phyloP scores from a whole-genome alignment of 2,888 invertebrate species.

The Tetramorium bicarinatum region DNA sequence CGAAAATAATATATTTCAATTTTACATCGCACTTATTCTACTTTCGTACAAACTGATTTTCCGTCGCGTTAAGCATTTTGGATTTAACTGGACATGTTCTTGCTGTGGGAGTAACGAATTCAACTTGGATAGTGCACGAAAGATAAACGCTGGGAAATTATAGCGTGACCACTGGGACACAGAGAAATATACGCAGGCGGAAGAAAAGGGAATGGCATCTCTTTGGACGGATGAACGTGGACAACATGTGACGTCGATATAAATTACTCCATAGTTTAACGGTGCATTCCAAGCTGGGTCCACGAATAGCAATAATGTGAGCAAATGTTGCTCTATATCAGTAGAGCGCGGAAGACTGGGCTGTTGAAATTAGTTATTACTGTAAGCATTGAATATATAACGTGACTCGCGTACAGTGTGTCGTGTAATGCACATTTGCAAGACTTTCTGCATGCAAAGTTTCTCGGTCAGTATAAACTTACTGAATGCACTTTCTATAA shows the following conservation, averaged over 20 bases:
- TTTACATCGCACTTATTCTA: neutral
- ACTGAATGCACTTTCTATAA: neutral
- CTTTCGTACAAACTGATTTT: constrained; percentile 19
- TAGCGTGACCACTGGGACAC: neutral
- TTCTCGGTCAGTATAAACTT: constrained; percentile 20
- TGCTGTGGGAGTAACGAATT: constrained; percentile 4
- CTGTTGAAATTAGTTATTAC: constrained; percentile 46
- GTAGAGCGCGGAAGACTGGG: constrained; percentile 12
- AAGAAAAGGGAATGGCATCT: constrained; percentile 2
- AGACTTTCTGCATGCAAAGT: constrained; percentile 12
- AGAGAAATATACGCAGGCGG: neutral
- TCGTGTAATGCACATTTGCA: constrained; percentile 14
- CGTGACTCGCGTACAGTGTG: constrained; percentile 36
- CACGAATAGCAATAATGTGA: constrained; percentile 19
- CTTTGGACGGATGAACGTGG: constrained; percentile 8
- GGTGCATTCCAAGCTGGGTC: constrained; percentile 18
- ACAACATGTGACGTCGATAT: constrained; percentile 33
- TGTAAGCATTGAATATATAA: constrained; percentile 45
- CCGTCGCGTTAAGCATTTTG: constrained; percentile 27
- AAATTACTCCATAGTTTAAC: constrained; percentile 43
- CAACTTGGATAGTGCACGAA: neutral
- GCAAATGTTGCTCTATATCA: constrained; percentile 16
- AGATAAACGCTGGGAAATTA: constrained; percentile 40
- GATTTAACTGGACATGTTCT: constrained; percentile 15
- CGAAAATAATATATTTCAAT: neutral